phyloP scores from a whole-genome alignment of 2,113 vertebrate species.

The Apeltes quadracus region DNA sequence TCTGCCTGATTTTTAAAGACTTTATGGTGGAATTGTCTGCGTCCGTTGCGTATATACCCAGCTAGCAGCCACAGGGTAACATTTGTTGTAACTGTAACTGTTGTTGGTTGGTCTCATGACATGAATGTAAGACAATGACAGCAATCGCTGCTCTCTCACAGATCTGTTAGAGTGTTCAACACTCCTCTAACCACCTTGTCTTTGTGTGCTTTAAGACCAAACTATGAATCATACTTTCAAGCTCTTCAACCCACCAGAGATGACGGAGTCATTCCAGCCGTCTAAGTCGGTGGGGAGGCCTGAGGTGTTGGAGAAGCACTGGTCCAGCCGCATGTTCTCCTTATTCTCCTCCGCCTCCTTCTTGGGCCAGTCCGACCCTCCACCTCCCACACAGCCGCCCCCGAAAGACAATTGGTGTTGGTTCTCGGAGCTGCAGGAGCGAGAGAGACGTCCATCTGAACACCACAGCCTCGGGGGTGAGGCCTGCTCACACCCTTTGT shows the following conservation, averaged over 20 bases:
- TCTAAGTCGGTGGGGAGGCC: conserved; percentile 86
- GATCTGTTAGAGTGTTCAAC: not conserved
- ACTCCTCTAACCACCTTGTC: not conserved
- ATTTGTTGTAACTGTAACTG: no score
- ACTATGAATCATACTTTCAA: not conserved
- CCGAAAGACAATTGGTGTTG: conserved; percentile 56
- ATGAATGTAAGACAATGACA: not conserved
- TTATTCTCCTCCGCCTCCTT: conserved; percentile 96
- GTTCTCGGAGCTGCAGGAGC: conserved; percentile 88
- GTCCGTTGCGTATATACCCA: not conserved
- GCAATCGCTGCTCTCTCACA: not conserved
- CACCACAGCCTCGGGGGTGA: conserved; percentile 87
- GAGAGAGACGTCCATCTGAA: conserved; percentile 83
- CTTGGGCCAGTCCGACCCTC: conserved; percentile 72
- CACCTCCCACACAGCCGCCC: conserved; percentile 49
- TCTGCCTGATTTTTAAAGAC: no score
- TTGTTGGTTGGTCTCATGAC: not conserved
- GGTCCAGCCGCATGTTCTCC: conserved; percentile 91
- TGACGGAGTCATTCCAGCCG: conserved; percentile 90
- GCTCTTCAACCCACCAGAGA: conserved; percentile 86
- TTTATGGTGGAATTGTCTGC: not conserved
- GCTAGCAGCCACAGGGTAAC: no score
- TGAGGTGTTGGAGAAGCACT: conserved; percentile 86
- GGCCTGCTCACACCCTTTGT: conserved; percentile 85
- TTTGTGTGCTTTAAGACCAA: not conserved